phyloP scores from a whole-genome alignment of 2,888 invertebrate species.

The Syrista parreyssii region DNA sequence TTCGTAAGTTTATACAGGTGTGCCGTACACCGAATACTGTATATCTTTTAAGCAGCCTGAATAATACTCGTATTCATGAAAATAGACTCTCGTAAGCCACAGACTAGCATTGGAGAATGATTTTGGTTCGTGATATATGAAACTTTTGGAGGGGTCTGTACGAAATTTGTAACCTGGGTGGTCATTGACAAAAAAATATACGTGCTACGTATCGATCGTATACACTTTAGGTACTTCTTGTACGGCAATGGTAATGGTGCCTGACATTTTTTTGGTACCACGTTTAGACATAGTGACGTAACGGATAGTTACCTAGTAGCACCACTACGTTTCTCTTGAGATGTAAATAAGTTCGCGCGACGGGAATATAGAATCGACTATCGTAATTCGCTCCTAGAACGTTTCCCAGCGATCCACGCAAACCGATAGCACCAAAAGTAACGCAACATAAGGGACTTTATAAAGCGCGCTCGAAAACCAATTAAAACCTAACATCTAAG shows the following conservation, averaged over 20 bases:
- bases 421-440: neutral
- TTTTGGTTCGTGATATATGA: neutral
- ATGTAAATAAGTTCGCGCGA: neutral
- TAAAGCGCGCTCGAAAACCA: neutral
- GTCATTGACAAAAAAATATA: neutral
- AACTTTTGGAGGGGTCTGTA: neutral
- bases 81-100: neutral
- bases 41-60: neutral
- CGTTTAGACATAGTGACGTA: neutral
- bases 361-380: neutral
- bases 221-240: neutral
- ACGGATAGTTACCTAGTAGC: neutral
- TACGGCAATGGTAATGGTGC: neutral
- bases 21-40: neutral
- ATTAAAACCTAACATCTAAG: neutral
- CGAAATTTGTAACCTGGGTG: neutral
- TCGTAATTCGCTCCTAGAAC: neutral
- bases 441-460: neutral
- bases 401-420: neutral
- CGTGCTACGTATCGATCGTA: neutral
- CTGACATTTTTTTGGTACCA: neutral
- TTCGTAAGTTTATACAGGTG: neutral
- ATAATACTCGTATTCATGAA: neutral
- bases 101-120: neutral
- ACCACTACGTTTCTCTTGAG: neutral